Conservation (phyloP, 2,113 vertebrate genomes). For the Pelecanus crispus region DNA sequence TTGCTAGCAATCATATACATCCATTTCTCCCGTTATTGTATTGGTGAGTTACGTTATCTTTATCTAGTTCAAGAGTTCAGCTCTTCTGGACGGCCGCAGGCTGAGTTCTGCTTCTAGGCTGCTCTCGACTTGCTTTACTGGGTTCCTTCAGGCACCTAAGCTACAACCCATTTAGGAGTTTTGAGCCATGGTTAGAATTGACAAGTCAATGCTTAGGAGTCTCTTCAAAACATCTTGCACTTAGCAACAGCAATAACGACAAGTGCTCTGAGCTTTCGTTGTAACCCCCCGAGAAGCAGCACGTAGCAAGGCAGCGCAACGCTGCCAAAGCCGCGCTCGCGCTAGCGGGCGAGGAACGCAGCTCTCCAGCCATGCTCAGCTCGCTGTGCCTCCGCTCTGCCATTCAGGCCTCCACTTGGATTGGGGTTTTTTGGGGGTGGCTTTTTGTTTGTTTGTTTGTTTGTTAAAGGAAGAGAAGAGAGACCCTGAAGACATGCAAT, state of each 20-base stretch:
- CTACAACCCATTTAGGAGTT: no score
- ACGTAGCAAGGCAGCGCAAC: accelerated
- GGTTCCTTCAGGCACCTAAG: not conserved
- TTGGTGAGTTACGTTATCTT: no score
- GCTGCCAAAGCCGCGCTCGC: accelerated
- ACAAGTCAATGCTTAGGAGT: not conserved
- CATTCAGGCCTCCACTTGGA: not conserved
- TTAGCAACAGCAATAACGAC: not conserved
- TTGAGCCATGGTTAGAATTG: not conserved
- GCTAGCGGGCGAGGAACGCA: accelerated
- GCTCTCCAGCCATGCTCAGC: accelerated
- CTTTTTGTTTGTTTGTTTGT: not conserved
- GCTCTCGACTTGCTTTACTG: not conserved
- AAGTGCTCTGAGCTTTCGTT: not conserved
- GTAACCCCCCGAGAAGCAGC: not conserved
- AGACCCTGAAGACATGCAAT: not conserved
- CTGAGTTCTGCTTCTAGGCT: not conserved
- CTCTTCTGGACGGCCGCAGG: not conserved
- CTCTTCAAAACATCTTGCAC: not conserved
- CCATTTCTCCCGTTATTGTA: not conserved
- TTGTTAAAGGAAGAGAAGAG: not conserved
- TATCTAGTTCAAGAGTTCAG: not conserved
- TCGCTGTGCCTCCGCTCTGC: accelerated
- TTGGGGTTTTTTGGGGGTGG: accelerated
- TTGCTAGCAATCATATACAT: not conserved